Evolutionary conservation across 1,140 invertebrate genomes (phyloP).

Genomic region (Achroia grisella): DNA sequence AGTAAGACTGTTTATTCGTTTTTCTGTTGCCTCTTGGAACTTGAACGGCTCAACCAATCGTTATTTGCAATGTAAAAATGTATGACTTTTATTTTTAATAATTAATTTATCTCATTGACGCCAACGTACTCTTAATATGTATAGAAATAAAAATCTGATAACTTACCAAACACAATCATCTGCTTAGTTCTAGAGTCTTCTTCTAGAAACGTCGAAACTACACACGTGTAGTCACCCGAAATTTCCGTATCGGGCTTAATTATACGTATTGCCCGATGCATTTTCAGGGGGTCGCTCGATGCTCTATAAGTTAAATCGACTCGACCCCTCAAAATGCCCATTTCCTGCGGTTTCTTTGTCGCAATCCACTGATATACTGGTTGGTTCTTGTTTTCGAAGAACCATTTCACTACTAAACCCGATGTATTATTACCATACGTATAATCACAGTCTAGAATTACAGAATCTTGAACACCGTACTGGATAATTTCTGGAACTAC

Average conservation of each 20-base stretch:
- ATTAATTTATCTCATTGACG: too few relatives aligned
- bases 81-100: too few relatives aligned
- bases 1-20: too few relatives aligned
- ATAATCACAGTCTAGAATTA: slow-evolving; percentile 85
- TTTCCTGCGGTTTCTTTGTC: slow-evolving; percentile 75
- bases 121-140: too few relatives aligned
- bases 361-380: slow-evolving; percentile 88
- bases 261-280: slow-evolving; percentile 80
- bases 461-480: slow-evolving; percentile 78
- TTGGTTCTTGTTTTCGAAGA: slow-evolving; percentile 78
- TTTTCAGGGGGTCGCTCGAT: slow-evolving; percentile 74
- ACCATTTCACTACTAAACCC: slow-evolving; percentile 86
- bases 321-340: slow-evolving; percentile 77
- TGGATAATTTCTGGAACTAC: slow-evolving; percentile 80
- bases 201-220: slow-evolving; percentile 79
- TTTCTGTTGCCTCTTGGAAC: too few relatives aligned
- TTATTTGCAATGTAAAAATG: too few relatives aligned
- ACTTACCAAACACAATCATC: slow-evolving; percentile 83
- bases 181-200: slow-evolving; percentile 78
- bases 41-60: too few relatives aligned
- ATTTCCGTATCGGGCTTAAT: slow-evolving; percentile 79
- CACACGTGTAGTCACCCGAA: slow-evolving; percentile 82
- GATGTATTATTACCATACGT: slow-evolving; percentile 73
- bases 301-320: slow-evolving; percentile 78
- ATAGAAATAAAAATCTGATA: neutral